Evolutionary conservation across 2,797 vertebrate species (phyloP).

Genomic region (Thamnophis elegans): DNA sequence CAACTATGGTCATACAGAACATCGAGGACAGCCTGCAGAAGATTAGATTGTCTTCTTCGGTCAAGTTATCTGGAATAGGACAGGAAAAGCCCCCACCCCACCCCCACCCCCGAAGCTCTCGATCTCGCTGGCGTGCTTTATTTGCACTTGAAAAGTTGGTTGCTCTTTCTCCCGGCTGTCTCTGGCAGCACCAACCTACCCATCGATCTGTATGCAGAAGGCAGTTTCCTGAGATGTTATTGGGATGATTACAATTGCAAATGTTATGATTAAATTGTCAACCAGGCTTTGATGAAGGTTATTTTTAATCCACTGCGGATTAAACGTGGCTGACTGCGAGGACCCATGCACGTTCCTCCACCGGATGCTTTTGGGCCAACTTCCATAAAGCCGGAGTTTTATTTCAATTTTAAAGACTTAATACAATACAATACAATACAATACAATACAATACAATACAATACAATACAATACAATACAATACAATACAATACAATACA

Average conservation of each 20-base stretch:
- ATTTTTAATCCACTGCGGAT: slow-evolving; percentile 58
- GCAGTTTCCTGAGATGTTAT: slow-evolving; percentile 40
- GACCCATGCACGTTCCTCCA: background rate
- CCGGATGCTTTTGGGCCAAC: background rate
- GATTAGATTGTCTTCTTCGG: background rate
- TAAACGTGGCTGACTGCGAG: slow-evolving; percentile 44
- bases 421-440: too few species aligned
- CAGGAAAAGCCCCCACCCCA: background rate
- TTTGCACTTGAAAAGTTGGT: background rate
- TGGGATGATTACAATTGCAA: slow-evolving; percentile 65
- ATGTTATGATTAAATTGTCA: slow-evolving; percentile 69
- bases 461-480: too few species aligned
- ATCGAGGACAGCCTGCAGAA: background rate
- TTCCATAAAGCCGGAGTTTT: background rate
- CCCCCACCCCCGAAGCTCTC: background rate
- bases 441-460: too few species aligned
- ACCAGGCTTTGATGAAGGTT: slow-evolving; percentile 54
- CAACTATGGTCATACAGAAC: background rate
- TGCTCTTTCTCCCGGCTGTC: background rate
- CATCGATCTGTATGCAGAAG: slow-evolving; percentile 55
- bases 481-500: too few species aligned
- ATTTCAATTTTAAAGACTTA: background rate
- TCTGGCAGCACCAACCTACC: background rate
- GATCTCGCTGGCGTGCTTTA: background rate
- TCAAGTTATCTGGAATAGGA: background rate